phyloP scores from a whole-genome alignment of 1,140 invertebrate genomes.

The Cherax quadricarinatus region DNA sequence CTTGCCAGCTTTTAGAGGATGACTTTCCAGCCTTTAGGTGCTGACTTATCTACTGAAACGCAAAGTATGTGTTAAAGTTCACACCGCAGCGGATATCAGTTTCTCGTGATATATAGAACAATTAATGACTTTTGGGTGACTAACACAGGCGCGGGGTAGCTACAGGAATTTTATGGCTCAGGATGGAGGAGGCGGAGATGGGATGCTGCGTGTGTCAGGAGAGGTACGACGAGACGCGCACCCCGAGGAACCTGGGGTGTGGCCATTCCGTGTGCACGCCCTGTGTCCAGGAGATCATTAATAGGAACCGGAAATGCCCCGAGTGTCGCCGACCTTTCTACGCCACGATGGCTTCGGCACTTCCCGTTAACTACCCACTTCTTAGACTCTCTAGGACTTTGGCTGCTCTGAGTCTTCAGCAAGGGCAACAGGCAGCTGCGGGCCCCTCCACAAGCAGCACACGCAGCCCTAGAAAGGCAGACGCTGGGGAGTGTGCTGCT shows the following conservation, averaged over 20 bases:
- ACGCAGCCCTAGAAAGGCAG: not conserved
- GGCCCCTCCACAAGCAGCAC: not conserved
- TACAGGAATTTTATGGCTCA: not conserved
- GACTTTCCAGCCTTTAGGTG: no score
- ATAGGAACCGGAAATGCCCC: constrained; percentile 50
- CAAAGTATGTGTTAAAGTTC: no score
- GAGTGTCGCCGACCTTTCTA: constrained; percentile 61
- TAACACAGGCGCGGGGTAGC: no score
- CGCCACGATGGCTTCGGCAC: constrained; percentile 33
- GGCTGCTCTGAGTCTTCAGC: constrained; percentile 1
- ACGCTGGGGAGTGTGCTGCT: constrained; percentile 52
- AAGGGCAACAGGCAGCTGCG: not conserved
- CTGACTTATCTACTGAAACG: no score
- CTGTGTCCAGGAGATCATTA: constrained; percentile 50
- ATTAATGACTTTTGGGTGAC: no score
- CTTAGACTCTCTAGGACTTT: constrained; percentile 45
- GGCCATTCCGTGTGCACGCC: constrained; percentile 46
- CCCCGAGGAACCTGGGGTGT: constrained; percentile 51
- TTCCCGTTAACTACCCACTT: constrained; percentile 53
- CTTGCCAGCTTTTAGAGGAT: no score
- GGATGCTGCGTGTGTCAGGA: constrained; percentile 53
- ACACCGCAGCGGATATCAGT: no score
- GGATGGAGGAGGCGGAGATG: constrained; percentile 56
- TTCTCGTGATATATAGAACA: no score
- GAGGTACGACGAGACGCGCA: constrained; percentile 49